Percentiles rank a stretch among this genome's conserved stretches.
Evolutionary conservation across 2,888 invertebrate species (phyloP).

Genomic region (Synanthedon tipuliformis): DNA sequence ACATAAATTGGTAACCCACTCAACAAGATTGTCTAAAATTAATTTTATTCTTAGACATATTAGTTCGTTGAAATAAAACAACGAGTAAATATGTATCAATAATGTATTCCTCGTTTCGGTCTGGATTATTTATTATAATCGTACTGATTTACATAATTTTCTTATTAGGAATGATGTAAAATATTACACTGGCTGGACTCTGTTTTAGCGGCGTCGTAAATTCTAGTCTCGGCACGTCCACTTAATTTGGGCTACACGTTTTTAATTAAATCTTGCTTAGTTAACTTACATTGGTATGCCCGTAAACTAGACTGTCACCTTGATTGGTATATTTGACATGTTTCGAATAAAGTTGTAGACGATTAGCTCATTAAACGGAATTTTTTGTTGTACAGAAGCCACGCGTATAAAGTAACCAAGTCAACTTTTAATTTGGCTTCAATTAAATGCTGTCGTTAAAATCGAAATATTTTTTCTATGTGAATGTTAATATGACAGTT

Average conservation of each 20-base stretch:
- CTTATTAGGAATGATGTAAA: constrained; percentile 60
- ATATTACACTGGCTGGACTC: constrained; percentile 36
- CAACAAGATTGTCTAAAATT: constrained; percentile 16
- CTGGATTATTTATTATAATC: constrained; percentile 64
- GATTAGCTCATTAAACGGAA: constrained; percentile 2
- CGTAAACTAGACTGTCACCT: constrained; percentile 26
- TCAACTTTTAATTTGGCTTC: constrained; percentile 5
- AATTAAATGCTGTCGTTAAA: constrained; percentile 6
- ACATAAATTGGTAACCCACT: constrained; percentile 19
- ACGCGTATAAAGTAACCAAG: constrained; percentile 6
- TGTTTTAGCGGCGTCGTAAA: constrained; percentile 65
- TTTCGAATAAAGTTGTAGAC: neutral
- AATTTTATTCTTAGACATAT: constrained; percentile 4
- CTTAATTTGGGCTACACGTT: constrained; percentile 36
- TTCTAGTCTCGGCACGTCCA: constrained; percentile 38
- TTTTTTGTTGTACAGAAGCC: constrained; percentile 6
- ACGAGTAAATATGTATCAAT: constrained; percentile 21
- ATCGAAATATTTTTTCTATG: constrained; percentile 7
- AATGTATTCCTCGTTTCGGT: constrained; percentile 38
- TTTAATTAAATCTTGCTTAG: constrained; percentile 57
- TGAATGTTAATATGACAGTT: constrained; percentile 9
- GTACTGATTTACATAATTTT: constrained; percentile 61
- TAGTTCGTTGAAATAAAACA: constrained; percentile 10
- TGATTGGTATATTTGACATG: constrained; percentile 18
- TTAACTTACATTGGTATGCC: constrained; percentile 34